A percentile compares a stretch with the other conserved stretches of the same genome.
These are phyloP conservation scores for Agrotis exclamationis DNA, from an alignment of 2,888 invertebrate species.

Conservation along the genomic window DNA sequence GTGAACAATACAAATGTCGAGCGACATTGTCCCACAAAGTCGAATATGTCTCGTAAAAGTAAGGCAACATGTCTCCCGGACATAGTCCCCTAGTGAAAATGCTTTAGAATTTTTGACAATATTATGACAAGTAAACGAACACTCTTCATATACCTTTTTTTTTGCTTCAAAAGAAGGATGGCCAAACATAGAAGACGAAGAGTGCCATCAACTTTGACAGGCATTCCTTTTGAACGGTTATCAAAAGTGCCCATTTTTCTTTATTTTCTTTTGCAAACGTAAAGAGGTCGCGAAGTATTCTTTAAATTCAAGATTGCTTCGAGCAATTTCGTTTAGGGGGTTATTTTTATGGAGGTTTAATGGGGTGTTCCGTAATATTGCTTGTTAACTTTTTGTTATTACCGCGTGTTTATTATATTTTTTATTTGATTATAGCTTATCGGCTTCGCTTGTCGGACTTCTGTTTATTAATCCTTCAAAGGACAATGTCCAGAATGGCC, in stretches of 20 bases:
- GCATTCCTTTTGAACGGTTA: constrained; percentile 36
- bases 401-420: constrained; percentile 1
- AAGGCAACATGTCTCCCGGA: too few relatives aligned
- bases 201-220: constrained; percentile 51
- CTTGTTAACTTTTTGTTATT: constrained; percentile 22
- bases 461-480: too few relatives aligned
- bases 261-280: constrained; percentile 28
- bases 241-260: constrained; percentile 31
- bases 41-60: too few relatives aligned
- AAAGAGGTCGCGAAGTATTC: constrained; percentile 40
- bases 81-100: too few relatives aligned
- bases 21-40: too few relatives aligned
- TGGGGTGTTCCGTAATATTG: constrained; percentile 23
- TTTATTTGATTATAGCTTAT: constrained; percentile 4
- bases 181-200: constrained; percentile 24
- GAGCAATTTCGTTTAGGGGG: constrained; percentile 35
- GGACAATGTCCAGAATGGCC: too few relatives aligned
- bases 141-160: constrained; percentile 27
- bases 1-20: too few relatives aligned
- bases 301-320: constrained; percentile 37
- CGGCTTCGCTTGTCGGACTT: too few relatives aligned
- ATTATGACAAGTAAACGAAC: constrained; percentile 41
- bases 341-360: constrained; percentile 34
- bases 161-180: constrained; percentile 23
- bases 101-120: constrained; percentile 51